These are phyloP conservation scores for Anagyrus pseudococci DNA, from an alignment of 2,888 invertebrate genomes.

Conservation along the genomic window DNA sequence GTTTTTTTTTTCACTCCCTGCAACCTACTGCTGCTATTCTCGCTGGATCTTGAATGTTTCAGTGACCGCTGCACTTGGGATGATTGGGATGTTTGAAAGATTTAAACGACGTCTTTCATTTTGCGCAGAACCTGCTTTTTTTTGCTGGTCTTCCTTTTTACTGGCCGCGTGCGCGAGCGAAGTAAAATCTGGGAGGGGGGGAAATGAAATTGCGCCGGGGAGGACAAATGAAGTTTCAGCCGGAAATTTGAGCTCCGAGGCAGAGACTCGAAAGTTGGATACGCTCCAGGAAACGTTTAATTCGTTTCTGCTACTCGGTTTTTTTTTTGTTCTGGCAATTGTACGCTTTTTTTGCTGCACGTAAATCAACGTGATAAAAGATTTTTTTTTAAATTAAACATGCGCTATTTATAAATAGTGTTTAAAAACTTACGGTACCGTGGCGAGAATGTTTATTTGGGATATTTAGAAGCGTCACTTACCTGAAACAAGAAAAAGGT, in stretches of 20 bases:
- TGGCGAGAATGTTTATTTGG: background rate
- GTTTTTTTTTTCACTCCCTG: no score
- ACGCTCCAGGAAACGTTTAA: slow-evolving; percentile 6
- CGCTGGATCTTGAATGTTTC: no score
- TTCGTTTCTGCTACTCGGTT: background rate
- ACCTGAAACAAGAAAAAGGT: slow-evolving; percentile 26
- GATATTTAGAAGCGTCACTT: slow-evolving; percentile 9
- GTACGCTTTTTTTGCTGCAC: background rate
- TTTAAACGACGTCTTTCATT: no score
- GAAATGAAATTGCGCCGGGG: background rate
- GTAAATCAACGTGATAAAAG: no score
- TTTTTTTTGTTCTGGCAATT: background rate
- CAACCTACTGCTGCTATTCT: no score
- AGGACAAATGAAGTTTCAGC: background rate
- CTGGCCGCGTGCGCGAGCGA: background rate
- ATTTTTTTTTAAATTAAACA: background rate
- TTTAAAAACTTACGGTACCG: background rate
- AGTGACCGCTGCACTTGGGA: no score
- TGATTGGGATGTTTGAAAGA: no score
- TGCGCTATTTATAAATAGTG: background rate
- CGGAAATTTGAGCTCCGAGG: background rate
- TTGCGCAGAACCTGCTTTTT: no score
- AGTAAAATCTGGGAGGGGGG: background rate
- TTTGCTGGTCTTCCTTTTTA: background rate
- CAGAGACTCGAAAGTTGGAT: background rate